Evolutionary conservation across 2,797 vertebrate genomes (phyloP).

Genomic region (Zalophus californianus): DNA sequence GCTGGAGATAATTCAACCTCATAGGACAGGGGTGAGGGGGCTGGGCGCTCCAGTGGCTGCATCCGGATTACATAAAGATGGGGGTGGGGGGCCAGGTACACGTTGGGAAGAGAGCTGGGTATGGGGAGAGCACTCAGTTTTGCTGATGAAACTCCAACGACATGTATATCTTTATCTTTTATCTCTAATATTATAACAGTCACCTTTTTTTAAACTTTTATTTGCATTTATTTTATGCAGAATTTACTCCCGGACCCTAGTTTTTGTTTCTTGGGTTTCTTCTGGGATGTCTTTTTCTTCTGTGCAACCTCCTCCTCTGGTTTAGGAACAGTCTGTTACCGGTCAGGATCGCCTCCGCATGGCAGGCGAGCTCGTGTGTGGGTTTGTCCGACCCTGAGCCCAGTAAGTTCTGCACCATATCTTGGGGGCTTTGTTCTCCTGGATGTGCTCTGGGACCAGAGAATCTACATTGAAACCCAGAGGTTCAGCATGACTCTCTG

Average conservation of each 20-base stretch:
- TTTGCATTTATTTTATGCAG: background rate
- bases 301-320: background rate
- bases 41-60: background rate
- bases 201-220: background rate
- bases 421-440: background rate
- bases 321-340: background rate
- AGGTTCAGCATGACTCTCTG: background rate
- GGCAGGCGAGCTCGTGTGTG: background rate
- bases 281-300: background rate
- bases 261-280: background rate
- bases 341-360: rapidly evolving
- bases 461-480: background rate
- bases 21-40: too few relatives aligned
- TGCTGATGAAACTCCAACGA: background rate
- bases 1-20: background rate
- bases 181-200: background rate
- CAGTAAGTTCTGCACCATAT: background rate
- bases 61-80: background rate
- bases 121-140: background rate
- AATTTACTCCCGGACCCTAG: background rate
- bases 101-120: background rate
- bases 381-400: background rate
- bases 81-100: background rate
- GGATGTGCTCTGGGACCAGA: background rate
- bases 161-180: background rate